Evolutionary conservation across 2,888 invertebrate species (phyloP), one percentile per base, ranked within the genome.

Genomic region (Pollenia angustigena): DNA sequence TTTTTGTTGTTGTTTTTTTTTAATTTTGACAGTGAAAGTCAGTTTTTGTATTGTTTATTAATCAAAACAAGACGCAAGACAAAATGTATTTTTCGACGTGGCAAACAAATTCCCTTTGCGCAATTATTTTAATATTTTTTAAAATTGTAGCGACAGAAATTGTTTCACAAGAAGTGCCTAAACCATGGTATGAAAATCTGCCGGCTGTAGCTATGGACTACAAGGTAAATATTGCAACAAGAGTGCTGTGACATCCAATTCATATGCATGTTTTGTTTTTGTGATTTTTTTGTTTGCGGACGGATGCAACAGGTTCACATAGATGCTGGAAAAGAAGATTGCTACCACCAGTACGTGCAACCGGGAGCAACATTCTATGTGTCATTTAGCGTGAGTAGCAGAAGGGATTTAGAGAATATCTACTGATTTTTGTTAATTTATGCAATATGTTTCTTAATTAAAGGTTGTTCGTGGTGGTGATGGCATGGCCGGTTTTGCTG

Each of bases 171-270:
- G 93, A 95, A 88, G 93, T 95, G 14, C 95, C 95, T 52, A 94
- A 95, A 89, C 97, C 97, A 92, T 97, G 97, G 97, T 97, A 97
- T 93, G 97, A 97, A 93, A 96, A 96, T 89, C 93, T 97, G 81
- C 98, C 98, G 12, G 98, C 98, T 11, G 97, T 98, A 48, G 97
- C 98, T 2, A 98, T 98, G 97, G 98, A 98, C 92, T 99, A 99
- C 92, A 98, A 98, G 94, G 97, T 87, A 84, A 79, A 58, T 82
- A 42, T 46, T 12, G 8, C 16, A 54, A 46, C n/a, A 62, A 60
- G 14, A 48, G 2, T 10, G 2, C 16, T 12, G 10, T 40, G 9
- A 44, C 40, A 23, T 12, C 9, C 8, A 7, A 18, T 1, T 40
- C 16, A 16, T 12, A 14, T 62, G 44, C 14, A 60, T n/a, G 62